Evolutionary conservation across 2,888 invertebrate genomes (phyloP), one percentile per base, ranked within the genome.

Genomic region (Galerucella nymphaeae): DNA sequence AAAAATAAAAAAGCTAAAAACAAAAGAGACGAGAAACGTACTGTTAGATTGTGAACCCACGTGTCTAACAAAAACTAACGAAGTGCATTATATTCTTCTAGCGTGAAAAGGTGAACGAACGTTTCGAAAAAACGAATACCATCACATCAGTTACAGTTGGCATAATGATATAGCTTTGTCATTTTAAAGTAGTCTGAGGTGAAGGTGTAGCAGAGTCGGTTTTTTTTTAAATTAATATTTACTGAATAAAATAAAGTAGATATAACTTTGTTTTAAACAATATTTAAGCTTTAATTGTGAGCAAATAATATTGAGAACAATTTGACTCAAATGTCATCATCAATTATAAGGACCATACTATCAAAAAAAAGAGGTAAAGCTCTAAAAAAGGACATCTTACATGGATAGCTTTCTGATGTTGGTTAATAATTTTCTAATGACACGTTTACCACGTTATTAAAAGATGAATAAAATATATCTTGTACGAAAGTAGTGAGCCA

Each of bases 21-120:
- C 30, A 30, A 30, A 58, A 58, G 58, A 58, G 30, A 58, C 58
- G 30, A 13, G 13, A 58, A 14, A 58, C 58, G 30, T 30, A 58
- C 58, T 11, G 58, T 62, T 41, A 53, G 9, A 10, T 16, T 53
- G 9, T 53, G 6, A 30, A 50, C 50, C 63, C 55, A 64, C 70
- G 70, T 70, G 70, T 63, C 61, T 23, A 2, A 18, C 20, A 63
- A 62, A 62, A 61, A 23, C 14, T 48, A 61, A 48, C 48, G 16
- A 59, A 63, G 55, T 64, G 63, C 63, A 70, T 57, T 55, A 69
- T 63, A 64, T 70, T 63, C 70, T 64, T 70, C 63, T 57, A 45
- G 63, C 70, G 70, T 70, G 63, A 70, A 70, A 55, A 70, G 70
- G 70, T 70, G 63, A 70, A 70, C 70, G 70, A 70, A 70, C 70